Evolutionary conservation across 2,888 invertebrate species (phyloP).

Genomic region (Philaethria dido): DNA sequence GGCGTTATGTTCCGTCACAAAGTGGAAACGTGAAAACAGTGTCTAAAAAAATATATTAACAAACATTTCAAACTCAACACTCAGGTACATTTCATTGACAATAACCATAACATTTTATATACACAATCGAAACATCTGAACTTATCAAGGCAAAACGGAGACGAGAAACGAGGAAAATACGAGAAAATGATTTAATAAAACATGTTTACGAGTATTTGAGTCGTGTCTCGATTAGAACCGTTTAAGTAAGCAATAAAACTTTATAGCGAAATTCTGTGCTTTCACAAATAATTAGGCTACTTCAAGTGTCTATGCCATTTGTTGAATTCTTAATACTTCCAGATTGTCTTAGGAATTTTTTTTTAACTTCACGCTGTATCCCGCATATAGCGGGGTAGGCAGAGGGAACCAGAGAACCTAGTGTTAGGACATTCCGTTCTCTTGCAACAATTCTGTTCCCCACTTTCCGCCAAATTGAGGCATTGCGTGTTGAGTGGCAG

Average conservation of each 20-base stretch:
- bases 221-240: slow-evolving; percentile 42
- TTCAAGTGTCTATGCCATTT: slow-evolving; percentile 7
- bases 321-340: slow-evolving; percentile 3
- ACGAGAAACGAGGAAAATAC: slow-evolving; percentile 19
- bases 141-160: slow-evolving; percentile 14
- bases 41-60: no score
- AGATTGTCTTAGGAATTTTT: no score
- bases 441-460: no score
- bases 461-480: no score
- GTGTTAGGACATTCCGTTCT: no score
- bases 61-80: neutral
- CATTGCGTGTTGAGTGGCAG: no score
- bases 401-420: no score
- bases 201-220: slow-evolving; percentile 42
- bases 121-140: slow-evolving; percentile 7
- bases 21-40: no score
- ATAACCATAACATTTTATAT: slow-evolving; percentile 17
- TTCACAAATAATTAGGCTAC: slow-evolving; percentile 25
- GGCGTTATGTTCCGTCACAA: no score
- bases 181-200: slow-evolving; percentile 35
- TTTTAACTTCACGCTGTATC: no score
- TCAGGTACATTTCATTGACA: neutral
- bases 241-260: slow-evolving; percentile 39
- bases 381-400: no score
- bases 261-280: slow-evolving; percentile 31